phyloP scores from a whole-genome alignment of 2,888 invertebrate species.

The Eudasyphora cyanicolor region DNA sequence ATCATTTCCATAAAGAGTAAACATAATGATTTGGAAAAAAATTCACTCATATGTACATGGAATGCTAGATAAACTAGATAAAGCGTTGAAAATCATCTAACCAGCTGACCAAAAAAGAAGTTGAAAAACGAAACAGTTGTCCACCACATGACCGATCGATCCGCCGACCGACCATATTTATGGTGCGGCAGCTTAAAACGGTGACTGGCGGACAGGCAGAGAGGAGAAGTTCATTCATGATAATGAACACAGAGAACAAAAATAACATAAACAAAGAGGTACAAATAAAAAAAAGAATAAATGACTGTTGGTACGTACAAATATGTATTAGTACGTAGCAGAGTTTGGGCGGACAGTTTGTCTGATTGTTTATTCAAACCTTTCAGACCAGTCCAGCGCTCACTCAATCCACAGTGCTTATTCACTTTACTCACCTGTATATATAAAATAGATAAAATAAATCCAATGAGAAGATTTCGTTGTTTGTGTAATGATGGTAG shows the following conservation, averaged over 20 bases:
- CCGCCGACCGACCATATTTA: neutral
- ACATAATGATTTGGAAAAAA: neutral
- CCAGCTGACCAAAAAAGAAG: slow-evolving; percentile 11
- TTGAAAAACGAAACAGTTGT: neutral
- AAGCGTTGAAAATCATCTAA: neutral
- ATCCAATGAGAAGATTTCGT: slow-evolving; percentile 68
- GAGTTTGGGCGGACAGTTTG: neutral
- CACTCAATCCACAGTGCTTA: neutral
- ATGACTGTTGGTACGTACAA: no score
- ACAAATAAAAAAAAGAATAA: neutral
- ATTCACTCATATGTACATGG: neutral
- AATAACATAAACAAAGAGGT: neutral
- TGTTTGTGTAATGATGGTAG: slow-evolving; percentile 56
- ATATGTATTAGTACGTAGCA: neutral
- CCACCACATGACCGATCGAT: neutral
- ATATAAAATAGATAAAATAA: slow-evolving; percentile 67
- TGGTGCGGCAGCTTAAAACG: neutral
- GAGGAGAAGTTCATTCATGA: no score
- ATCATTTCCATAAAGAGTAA: neutral
- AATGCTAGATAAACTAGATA: neutral
- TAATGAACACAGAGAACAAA: neutral
- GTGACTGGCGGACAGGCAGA: neutral
- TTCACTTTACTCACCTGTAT: slow-evolving; percentile 67
- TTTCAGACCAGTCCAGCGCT: neutral
- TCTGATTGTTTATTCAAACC: slow-evolving; percentile 17